A percentile compares a stretch with the other conserved stretches of the same genome.
These are phyloP conservation scores for Montipora sp. DNA, from an alignment of 64 coral and sea anemone species.

Conservation along the genomic window DNA sequence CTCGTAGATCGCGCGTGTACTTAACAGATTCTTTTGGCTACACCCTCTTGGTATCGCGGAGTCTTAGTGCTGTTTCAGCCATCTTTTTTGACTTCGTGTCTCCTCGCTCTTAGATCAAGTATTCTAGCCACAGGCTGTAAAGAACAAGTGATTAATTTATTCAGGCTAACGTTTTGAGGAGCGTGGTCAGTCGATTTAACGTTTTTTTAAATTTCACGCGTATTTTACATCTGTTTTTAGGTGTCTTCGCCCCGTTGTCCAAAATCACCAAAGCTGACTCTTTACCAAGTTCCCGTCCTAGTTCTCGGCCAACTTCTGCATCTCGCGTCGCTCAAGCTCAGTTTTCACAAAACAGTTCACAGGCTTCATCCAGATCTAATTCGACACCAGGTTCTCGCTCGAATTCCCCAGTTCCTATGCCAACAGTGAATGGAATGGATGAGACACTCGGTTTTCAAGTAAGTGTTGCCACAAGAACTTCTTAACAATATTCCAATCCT, in stretches of 20 bases:
- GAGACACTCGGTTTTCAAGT: conserved; percentile 36
- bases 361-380: conserved; percentile 17
- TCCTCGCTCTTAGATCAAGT: no score
- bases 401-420: conserved; percentile 42
- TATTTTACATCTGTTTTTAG: not conserved
- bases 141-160: not conserved
- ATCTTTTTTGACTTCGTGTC: no score
- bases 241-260: conserved; percentile 28
- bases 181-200: not conserved
- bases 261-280: conserved; percentile 38
- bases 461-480: not conserved
- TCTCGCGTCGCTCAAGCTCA: conserved; percentile 24
- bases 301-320: conserved; percentile 38
- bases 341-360: conserved; percentile 18
- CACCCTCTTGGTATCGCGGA: no score
- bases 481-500: not conserved
- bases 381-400: conserved; percentile 67
- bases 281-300: conserved; percentile 23
- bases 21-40: not conserved
- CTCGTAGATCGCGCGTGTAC: not conserved
- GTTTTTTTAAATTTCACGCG: not conserved
- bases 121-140: not conserved
- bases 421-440: conserved; percentile 15
- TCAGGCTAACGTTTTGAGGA: not conserved
- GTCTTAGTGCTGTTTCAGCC: no score